These are phyloP conservation scores for Xanthia icteritia DNA, from an alignment of 2,888 invertebrate genomes.

Conservation along the genomic window DNA sequence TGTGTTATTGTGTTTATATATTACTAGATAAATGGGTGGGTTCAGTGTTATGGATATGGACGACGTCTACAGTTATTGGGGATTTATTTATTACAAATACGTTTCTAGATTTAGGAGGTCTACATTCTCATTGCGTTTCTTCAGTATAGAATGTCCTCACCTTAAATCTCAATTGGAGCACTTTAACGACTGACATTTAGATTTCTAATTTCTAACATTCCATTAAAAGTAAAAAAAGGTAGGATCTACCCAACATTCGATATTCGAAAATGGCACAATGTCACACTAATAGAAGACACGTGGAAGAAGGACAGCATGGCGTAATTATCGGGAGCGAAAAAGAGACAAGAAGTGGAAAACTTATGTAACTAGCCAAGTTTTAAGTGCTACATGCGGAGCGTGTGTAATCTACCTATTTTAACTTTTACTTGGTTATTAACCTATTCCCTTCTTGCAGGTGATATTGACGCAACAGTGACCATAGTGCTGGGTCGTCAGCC, in stretches of 20 bases:
- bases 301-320: too few species aligned
- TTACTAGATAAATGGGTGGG: background rate
- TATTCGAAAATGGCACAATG: background rate
- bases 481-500: slow-evolving; percentile 91
- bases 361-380: background rate
- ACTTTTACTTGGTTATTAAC: background rate
- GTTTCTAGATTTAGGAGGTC: background rate
- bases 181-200: background rate
- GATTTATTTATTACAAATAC: background rate
- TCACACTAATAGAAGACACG: background rate
- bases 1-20: background rate
- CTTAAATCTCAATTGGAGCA: background rate
- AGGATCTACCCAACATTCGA: background rate
- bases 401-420: background rate
- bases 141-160: background rate
- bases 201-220: too few species aligned
- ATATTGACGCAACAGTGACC: slow-evolving; percentile 92
- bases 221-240: too few species aligned
- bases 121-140: background rate
- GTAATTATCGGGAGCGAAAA: background rate
- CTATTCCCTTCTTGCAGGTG: slow-evolving; percentile 83
- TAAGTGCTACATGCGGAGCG: background rate
- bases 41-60: background rate
- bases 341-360: background rate
- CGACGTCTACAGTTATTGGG: background rate